Evolutionary conservation across 2,797 vertebrate species (phyloP), one percentile per base, ranked within the genome.

Genomic region (Meda fulgida): DNA sequence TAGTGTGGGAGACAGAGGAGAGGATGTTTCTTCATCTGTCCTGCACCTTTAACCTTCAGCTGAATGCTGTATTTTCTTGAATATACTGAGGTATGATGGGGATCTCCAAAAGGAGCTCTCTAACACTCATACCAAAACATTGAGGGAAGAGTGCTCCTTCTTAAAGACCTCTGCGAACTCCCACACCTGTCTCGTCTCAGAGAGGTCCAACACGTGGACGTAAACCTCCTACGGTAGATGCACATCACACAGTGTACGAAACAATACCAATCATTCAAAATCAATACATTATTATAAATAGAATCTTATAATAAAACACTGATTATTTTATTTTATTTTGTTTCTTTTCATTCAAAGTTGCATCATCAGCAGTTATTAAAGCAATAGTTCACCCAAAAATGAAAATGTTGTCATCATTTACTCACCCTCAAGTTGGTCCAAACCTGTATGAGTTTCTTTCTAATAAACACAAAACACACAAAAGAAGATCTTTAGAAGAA

Each of bases 101-200:
- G 55, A 14, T 78, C 83, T 29, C 11, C 65, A 81, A 85, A 34
- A 14, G 43, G 18, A 79, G 0, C 1, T 14, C 10, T 10, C 21
- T 26, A 21, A 60, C 21, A 71, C 19, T 83, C 92, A 34, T 88
- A 96, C 95, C 94, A 96, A 83, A 70, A 95, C 94, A 75, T 95
- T 93, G 66, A 96, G 91, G 11, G 92, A 91, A 38, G 91, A 34
- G 85, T 94, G 84, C 86, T 95, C 88, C 82, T 91, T 91, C 89
- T 92, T 94, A 85, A 96, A 96, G 84, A 84, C 85, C 80, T 95
- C 94, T 0, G 94, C 94, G 89, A 96, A 96, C 89, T 95, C 92
- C 93, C 92, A 95, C 29, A 95, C 94, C 85, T 92, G 92, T 1
- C 40, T 58, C 6, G 93, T 90, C 84, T 96, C 93, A 4, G 94